A percentile compares a stretch with the other conserved stretches of the same genome.
phyloP scores from a whole-genome alignment of 2,113 vertebrate species.

The Bothrops jararaca region DNA sequence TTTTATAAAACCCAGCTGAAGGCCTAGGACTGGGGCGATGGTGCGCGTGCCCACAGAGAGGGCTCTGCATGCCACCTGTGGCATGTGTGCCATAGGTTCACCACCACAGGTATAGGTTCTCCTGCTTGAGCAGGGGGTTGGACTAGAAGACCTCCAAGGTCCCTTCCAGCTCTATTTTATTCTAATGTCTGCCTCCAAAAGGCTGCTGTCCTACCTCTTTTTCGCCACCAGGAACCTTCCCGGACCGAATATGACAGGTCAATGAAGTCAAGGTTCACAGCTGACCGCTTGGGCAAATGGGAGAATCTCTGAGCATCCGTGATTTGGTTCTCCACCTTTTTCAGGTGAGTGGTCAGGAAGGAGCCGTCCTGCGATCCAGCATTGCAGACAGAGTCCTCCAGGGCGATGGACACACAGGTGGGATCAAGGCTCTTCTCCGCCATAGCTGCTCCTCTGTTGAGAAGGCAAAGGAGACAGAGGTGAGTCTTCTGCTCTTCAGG shows the following conservation, averaged over 20 bases:
- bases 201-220: slow-evolving; percentile 75
- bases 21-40: no score
- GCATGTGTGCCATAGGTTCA: no score
- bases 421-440: slow-evolving; percentile 79
- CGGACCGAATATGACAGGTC: slow-evolving; percentile 94
- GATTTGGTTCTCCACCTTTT: slow-evolving; percentile 99
- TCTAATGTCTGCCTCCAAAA: background rate
- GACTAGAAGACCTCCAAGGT: no score
- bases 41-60: no score
- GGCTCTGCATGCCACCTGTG: no score
- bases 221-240: slow-evolving; percentile 93
- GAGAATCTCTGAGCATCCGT: slow-evolving; percentile 95
- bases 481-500: background rate
- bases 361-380: slow-evolving; percentile 77
- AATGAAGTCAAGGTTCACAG: slow-evolving; percentile 91
- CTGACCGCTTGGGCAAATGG: slow-evolving; percentile 91
- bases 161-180: no score
- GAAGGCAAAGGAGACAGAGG: fast-evolving
- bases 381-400: slow-evolving; percentile 85
- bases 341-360: slow-evolving; percentile 88
- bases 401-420: slow-evolving; percentile 79
- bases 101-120: no score
- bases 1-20: no score
- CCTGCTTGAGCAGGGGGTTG: no score
- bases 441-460: slow-evolving; percentile 73